Evolutionary conservation across 2,113 vertebrate genomes (phyloP).

Genomic region (Pachypanchax playfairii): DNA sequence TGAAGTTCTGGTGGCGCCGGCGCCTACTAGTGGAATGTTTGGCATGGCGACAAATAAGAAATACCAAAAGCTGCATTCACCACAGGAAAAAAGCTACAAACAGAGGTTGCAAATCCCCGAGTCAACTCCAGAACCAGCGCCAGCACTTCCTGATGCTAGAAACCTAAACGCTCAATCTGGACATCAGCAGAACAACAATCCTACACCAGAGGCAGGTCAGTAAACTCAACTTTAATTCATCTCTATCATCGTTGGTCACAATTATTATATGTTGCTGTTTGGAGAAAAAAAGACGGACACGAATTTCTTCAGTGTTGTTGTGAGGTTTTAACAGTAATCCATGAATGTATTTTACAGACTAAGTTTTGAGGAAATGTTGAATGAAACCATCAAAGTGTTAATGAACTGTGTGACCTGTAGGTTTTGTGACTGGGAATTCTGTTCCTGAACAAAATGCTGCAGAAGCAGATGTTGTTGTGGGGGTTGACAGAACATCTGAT

Average conservation of each 20-base stretch:
- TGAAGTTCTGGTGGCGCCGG: constrained; percentile 6
- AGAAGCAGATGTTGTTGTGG: constrained; percentile 42
- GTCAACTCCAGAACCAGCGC: constrained; percentile 25
- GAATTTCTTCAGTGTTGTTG: no score
- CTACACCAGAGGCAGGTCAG: constrained; percentile 47
- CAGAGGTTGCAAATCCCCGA: constrained; percentile 13
- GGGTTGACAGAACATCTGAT: constrained; percentile 23
- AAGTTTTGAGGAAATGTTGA: background rate
- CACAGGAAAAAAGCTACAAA: constrained; percentile 59
- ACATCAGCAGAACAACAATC: constrained; percentile 22
- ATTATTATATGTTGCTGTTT: no score
- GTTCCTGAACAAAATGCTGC: constrained; percentile 49
- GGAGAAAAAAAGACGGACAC: no score
- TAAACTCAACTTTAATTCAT: background rate
- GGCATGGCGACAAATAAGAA: constrained; percentile 47
- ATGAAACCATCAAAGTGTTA: constrained; percentile 4
- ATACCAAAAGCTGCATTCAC: constrained; percentile 36
- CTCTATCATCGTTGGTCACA: no score
- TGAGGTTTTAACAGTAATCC: background rate
- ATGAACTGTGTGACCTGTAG: constrained; percentile 56
- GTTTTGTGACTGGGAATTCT: constrained; percentile 64
- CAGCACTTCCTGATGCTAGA: constrained; percentile 29
- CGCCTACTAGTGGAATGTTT: constrained; percentile 18
- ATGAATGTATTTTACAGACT: background rate
- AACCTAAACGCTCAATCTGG: constrained; percentile 12